Conservation (phyloP, 1,140 invertebrate species). For the Heliothis virescens region DNA sequence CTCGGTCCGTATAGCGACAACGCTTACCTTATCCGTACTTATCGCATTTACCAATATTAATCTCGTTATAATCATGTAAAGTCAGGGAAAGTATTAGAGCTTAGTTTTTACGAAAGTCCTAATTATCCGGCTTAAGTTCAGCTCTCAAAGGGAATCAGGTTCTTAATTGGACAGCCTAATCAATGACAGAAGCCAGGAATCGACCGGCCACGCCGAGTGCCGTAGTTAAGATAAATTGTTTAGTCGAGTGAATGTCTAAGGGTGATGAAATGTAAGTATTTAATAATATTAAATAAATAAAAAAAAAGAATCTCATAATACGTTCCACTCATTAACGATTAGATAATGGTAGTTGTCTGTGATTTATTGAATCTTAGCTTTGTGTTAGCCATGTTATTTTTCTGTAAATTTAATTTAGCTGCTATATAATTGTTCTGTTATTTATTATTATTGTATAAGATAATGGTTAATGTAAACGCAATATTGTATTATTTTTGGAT, state of each 20-base stretch:
- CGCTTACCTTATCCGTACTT: not conserved
- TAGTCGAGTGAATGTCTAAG: slow-evolving; percentile 68
- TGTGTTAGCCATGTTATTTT: slow-evolving; percentile 64
- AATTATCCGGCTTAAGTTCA: slow-evolving; percentile 5
- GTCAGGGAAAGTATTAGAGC: not conserved
- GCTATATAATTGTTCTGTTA: slow-evolving; percentile 57
- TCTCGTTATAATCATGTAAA: not conserved
- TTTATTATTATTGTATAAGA: slow-evolving; percentile 45
- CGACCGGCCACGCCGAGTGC: slow-evolving; percentile 66
- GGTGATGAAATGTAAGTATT: slow-evolving; percentile 58
- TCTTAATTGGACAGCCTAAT: slow-evolving; percentile 36
- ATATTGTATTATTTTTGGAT: slow-evolving; percentile 29
- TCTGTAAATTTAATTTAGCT: slow-evolving; percentile 46
- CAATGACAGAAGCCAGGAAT: not conserved
- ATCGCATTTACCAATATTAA: not conserved
- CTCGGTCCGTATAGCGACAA: slow-evolving; percentile 61
- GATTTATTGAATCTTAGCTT: slow-evolving; percentile 74
- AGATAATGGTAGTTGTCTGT: slow-evolving; percentile 78
- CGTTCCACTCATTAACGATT: slow-evolving; percentile 69
- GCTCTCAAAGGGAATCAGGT: slow-evolving; percentile 15
- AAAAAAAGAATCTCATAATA: slow-evolving; percentile 72
- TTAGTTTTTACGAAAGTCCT: slow-evolving; percentile 27
- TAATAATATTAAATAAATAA: slow-evolving; percentile 56
- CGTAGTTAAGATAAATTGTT: slow-evolving; percentile 71
- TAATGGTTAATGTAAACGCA: not conserved